phyloP scores from a whole-genome alignment of 2,113 vertebrate species.

The Apteryx mantelli region DNA sequence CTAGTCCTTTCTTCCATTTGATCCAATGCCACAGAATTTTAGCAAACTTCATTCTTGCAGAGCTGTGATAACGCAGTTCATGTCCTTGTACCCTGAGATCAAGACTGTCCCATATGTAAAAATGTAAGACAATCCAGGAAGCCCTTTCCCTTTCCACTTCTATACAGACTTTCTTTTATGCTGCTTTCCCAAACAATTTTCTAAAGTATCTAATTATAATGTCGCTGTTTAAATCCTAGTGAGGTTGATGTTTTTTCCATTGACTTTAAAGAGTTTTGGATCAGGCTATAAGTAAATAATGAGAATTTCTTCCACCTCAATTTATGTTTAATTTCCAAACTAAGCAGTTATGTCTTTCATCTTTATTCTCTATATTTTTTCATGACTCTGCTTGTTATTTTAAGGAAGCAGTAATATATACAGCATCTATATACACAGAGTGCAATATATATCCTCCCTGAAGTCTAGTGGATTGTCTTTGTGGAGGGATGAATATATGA shows the following conservation, averaged over 20 bases:
- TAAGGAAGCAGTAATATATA: slow-evolving; percentile 67
- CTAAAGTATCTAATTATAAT: not conserved
- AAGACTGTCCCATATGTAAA: not conserved
- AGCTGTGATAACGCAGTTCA: not conserved
- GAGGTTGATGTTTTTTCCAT: not conserved
- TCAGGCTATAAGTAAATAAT: slow-evolving; percentile 50
- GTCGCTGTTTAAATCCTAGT: not conserved
- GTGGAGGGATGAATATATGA: slow-evolving; percentile 14
- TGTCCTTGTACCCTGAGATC: not conserved
- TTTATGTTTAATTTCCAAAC: slow-evolving; percentile 60
- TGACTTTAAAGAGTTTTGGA: slow-evolving; percentile 32
- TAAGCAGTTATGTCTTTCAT: slow-evolving; percentile 57
- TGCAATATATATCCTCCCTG: slow-evolving; percentile 34
- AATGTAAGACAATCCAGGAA: not conserved
- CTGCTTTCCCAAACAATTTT: slow-evolving; percentile 8
- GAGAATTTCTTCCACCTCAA: slow-evolving; percentile 50
- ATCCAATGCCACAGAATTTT: not conserved
- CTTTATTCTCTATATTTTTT: slow-evolving; percentile 57
- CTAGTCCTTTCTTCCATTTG: not conserved
- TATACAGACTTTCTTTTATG: not conserved
- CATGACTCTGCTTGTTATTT: slow-evolving; percentile 67
- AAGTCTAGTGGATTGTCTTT: slow-evolving; percentile 36
- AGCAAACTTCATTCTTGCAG: not conserved
- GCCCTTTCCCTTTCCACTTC: not conserved
- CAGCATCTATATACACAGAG: slow-evolving; percentile 57